phyloP scores from a whole-genome alignment of 2,888 invertebrate genomes.

The Opisthograptis luteolata region DNA sequence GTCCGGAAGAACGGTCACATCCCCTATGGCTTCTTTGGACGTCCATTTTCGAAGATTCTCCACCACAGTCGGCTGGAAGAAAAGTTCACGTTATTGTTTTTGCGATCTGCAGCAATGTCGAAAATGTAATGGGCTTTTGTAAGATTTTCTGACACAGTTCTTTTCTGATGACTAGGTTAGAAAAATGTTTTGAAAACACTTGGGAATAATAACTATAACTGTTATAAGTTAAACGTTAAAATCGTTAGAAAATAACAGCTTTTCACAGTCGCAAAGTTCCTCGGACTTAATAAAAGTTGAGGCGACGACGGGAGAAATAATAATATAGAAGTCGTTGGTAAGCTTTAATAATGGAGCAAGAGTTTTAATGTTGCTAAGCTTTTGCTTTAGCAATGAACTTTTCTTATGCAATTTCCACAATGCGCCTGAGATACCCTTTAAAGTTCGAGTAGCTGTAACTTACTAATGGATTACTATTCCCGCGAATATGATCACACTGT shows the following conservation, averaged over 20 bases:
- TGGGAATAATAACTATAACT: too few species aligned
- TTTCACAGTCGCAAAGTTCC: neutral
- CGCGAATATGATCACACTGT: too few species aligned
- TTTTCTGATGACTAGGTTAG: too few species aligned
- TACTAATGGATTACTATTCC: too few species aligned
- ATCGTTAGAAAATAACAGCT: conserved; percentile 1
- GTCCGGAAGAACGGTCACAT: conserved; percentile 91
- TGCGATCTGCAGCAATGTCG: too few species aligned
- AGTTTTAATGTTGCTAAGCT: conserved; percentile 2
- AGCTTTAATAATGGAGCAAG: conserved; percentile 6
- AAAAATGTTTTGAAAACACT: too few species aligned
- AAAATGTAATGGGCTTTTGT: too few species aligned
- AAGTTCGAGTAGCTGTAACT: too few species aligned
- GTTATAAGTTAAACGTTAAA: too few species aligned
- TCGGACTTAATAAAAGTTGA: conserved; percentile 6
- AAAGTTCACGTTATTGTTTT: neutral
- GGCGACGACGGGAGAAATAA: conserved; percentile 4
- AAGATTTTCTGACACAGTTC: too few species aligned
- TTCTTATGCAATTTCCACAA: neutral
- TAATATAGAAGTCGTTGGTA: conserved; percentile 11
- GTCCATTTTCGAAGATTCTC: conserved; percentile 94
- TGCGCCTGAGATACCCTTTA: too few species aligned
- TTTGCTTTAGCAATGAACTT: neutral
- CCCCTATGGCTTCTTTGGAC: conserved; percentile 91
- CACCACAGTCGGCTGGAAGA: conserved; percentile 89